Evolutionary conservation across 2,797 vertebrate genomes (phyloP), one percentile per base, ranked within the genome.

Genomic region (Harpagifer antarcticus): DNA sequence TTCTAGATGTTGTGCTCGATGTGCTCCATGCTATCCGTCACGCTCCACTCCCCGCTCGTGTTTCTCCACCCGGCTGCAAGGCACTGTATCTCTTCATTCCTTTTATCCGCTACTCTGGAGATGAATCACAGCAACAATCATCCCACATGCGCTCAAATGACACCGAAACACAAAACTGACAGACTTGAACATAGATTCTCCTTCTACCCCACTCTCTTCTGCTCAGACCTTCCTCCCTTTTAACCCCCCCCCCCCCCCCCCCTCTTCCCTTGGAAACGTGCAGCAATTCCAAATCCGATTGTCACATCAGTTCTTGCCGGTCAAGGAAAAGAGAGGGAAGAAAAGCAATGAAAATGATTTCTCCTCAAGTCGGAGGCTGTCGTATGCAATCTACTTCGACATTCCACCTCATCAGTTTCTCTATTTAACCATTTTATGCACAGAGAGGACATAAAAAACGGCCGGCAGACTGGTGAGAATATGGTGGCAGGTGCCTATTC

Each of bases 391-490:
- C 84, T 91, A 79, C 89, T 89, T 80, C 78, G 81, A 93, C 93
- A 93, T 92, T 90, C 88, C 79, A 88, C 86, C 90, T 92, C 92
- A 92, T 95, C 89, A 91, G 84, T 87, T 87, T 86, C 84, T 88
- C 85, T 89, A 89, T 92, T 94, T 91, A 91, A 93, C 90, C 86
- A 88, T 82, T 85, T 85, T 82, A 79, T 83, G 85, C 68, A 74
- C 79, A 75, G 57, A 75, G 54, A 86, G 79, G 84, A 88, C 78
- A 79, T 88, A 56, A 64, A 83, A 78, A 88, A 87, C n/a, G 74
- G 84, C 62, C 78, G 48, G 78, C 78, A 87, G 86, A 83, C 79
- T 81, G 86, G 74, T 74, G 85, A 83, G 83, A 83, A 83, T 81
- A 72, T 65, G 80, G 87, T 86, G 85, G 84, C 88, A 92, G 89